These are phyloP conservation scores for Platysteira castanea DNA, from an alignment of 2,113 vertebrate species.

Conservation along the genomic window DNA sequence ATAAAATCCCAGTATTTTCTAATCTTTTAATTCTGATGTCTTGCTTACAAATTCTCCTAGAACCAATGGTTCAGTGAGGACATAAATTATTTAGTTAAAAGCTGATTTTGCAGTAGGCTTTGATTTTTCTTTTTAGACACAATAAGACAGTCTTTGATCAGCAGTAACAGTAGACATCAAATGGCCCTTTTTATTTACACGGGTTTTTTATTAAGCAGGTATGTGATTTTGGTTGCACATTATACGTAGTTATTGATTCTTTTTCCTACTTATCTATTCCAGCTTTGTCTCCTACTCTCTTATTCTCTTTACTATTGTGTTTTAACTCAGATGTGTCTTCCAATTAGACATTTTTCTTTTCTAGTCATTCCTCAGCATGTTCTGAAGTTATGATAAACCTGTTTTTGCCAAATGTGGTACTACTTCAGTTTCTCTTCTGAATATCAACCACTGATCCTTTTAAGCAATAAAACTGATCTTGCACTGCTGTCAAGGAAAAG, in stretches of 20 bases:
- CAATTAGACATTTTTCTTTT: background rate
- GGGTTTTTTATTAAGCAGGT: background rate
- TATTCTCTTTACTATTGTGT: background rate
- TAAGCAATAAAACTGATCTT: background rate
- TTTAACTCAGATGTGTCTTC: background rate
- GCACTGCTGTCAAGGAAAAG: background rate
- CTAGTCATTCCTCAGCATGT: background rate
- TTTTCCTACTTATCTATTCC: background rate
- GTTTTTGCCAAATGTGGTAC: background rate
- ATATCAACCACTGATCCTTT: background rate
- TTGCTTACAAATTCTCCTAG: background rate
- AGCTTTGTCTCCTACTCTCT: background rate
- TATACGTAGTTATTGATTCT: background rate
- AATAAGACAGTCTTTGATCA: background rate
- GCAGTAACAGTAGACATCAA: background rate
- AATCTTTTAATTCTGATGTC: background rate
- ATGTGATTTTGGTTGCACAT: background rate
- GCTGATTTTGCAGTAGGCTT: background rate
- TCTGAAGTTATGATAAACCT: background rate
- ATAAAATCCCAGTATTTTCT: background rate
- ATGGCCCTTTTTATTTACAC: background rate
- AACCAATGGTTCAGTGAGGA: background rate
- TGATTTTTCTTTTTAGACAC: background rate
- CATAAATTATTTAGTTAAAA: background rate
- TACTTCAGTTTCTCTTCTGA: background rate